These are phyloP conservation scores for Hydrozoanthus tunicans DNA, from an alignment of 64 coral and sea anemone genomes.

Conservation along the genomic window DNA sequence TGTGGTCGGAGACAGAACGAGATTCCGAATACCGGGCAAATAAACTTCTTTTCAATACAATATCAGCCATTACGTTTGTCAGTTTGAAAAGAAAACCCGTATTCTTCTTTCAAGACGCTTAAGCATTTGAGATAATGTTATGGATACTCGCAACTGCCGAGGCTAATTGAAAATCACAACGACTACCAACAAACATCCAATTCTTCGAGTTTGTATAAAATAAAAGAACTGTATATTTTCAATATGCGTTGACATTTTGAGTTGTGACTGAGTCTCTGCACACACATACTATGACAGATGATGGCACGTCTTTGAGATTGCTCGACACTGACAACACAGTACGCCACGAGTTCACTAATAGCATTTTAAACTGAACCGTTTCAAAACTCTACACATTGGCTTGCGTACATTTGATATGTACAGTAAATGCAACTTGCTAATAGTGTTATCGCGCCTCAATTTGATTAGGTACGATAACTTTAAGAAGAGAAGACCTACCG, in stretches of 20 bases:
- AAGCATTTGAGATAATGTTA: slow-evolving; percentile 60
- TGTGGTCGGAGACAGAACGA: slow-evolving; percentile 56
- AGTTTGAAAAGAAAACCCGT: slow-evolving; percentile 58
- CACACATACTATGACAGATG: slow-evolving; percentile 21
- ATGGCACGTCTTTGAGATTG: neutral
- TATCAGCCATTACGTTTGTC: slow-evolving; percentile 58
- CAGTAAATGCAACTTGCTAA: slow-evolving; percentile 84
- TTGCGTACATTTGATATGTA: slow-evolving; percentile 73
- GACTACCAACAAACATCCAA: slow-evolving; percentile 46
- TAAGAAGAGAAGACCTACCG: slow-evolving; percentile 90
- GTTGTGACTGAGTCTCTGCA: slow-evolving; percentile 47
- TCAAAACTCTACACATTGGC: neutral
- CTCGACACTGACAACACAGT: neutral
- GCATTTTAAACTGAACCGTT: slow-evolving; percentile 58
- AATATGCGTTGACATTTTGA: slow-evolving; percentile 35
- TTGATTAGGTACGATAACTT: slow-evolving; percentile 93
- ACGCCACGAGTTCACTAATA: slow-evolving; percentile 31
- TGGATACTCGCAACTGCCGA: slow-evolving; percentile 60
- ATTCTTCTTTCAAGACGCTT: slow-evolving; percentile 74
- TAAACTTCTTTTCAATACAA: slow-evolving; percentile 55
- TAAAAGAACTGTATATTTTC: slow-evolving; percentile 40
- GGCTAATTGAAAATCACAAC: slow-evolving; percentile 54
- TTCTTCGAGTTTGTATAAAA: slow-evolving; percentile 20
- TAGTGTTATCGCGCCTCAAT: slow-evolving; percentile 95
- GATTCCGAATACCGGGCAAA: slow-evolving; percentile 48